Conservation (phyloP, 2,113 vertebrate species). For the Pseudois nayaur region DNA sequence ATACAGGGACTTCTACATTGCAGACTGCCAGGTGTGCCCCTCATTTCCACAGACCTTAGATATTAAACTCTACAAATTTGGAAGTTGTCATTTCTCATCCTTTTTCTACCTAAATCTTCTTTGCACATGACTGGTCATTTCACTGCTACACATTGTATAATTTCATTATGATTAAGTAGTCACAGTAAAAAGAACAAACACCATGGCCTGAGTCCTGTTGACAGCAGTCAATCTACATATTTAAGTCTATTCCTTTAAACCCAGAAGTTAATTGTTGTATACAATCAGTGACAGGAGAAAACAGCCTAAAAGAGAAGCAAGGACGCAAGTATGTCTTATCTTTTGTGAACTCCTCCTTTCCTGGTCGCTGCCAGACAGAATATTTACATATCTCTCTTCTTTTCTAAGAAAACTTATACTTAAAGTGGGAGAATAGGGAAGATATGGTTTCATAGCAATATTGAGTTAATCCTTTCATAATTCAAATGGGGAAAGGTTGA, state of each 20-base stretch:
- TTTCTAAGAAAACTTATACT: background rate
- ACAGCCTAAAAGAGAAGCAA: background rate
- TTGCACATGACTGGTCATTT: background rate
- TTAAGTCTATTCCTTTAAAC: background rate
- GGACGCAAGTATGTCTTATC: background rate
- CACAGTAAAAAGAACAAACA: background rate
- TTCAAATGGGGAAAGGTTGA: background rate
- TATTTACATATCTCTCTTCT: background rate
- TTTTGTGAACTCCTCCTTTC: background rate
- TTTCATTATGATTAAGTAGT: background rate
- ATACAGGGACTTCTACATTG: too few relatives aligned
- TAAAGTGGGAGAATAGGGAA: background rate
- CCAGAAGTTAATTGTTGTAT: background rate
- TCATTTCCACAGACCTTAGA: background rate
- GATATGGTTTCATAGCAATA: background rate
- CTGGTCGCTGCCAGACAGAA: background rate
- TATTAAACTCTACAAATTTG: background rate
- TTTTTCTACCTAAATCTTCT: background rate
- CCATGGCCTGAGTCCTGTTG: background rate
- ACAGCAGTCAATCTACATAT: background rate
- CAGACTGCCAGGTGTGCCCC: background rate
- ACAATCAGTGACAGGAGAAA: background rate
- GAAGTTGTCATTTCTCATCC: background rate
- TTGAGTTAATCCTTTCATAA: constrained; percentile 8
- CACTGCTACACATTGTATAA: background rate